Evolutionary conservation across 2,113 vertebrate species (phyloP).

Genomic region (Phalacrocorax brasilianus): DNA sequence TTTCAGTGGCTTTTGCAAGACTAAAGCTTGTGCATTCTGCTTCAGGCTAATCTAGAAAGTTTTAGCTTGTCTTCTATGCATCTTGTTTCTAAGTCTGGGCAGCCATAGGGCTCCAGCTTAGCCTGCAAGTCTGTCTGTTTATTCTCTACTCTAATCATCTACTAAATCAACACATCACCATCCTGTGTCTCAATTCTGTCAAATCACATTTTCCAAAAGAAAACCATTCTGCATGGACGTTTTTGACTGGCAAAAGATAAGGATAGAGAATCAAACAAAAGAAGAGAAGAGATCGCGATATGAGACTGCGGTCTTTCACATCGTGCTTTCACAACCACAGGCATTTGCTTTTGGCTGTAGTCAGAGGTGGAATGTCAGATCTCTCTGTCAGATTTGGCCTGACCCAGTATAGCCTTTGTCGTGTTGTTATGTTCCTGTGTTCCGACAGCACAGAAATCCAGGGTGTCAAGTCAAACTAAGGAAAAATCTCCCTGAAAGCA

Average conservation of each 20-base stretch:
- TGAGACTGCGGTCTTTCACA: background rate
- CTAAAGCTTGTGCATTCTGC: background rate
- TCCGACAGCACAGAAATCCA: background rate
- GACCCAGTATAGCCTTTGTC: background rate
- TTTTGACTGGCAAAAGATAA: conserved; percentile 17
- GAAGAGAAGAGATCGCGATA: background rate
- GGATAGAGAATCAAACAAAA: background rate
- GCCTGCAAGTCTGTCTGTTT: background rate
- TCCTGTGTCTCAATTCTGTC: background rate
- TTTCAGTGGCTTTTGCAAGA: background rate
- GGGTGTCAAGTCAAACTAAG: background rate
- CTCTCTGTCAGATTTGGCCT: background rate
- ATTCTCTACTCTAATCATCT: conserved; percentile 14
- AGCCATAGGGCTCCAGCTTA: background rate
- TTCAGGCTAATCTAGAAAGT: background rate
- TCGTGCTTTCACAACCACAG: background rate
- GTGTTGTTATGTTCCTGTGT: background rate
- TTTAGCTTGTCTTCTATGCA: background rate
- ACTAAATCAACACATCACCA: background rate
- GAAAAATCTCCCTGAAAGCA: background rate
- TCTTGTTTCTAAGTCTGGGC: background rate
- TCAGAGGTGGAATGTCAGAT: background rate
- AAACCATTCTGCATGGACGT: background rate
- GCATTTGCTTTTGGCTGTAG: background rate
- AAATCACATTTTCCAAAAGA: conserved; percentile 22